Percentiles rank a stretch among this genome's conserved stretches.
phyloP scores from a whole-genome alignment of 2,888 invertebrate species.

The Dryocosmus kuriphilus region DNA sequence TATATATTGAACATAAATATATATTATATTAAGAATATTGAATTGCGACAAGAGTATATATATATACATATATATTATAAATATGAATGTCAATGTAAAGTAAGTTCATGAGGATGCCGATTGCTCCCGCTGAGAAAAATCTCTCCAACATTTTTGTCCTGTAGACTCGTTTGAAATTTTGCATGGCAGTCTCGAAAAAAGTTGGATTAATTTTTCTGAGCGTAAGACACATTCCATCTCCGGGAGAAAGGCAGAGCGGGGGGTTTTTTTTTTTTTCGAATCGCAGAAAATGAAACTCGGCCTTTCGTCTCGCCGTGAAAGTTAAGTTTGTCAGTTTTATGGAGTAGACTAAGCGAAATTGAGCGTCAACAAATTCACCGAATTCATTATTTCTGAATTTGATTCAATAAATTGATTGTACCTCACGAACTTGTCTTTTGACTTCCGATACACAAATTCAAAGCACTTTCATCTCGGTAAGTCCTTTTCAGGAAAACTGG shows the following conservation, averaged over 20 bases:
- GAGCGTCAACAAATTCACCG: background rate
- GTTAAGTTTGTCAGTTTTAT: constrained; percentile 17
- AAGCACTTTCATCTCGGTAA: constrained; percentile 25
- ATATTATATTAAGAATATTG: constrained; percentile 55
- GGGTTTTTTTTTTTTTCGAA: constrained; percentile 10
- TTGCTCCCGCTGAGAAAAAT: constrained; percentile 33
- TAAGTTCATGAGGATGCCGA: constrained; percentile 39
- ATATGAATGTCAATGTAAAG: constrained; percentile 58
- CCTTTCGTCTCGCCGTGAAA: background rate
- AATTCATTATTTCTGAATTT: constrained; percentile 35
- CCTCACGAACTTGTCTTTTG: constrained; percentile 24
- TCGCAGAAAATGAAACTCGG: constrained; percentile 13
- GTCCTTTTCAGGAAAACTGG: background rate
- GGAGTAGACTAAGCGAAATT: background rate
- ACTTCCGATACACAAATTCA: constrained; percentile 4
- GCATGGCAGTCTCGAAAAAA: background rate
- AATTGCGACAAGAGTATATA: constrained; percentile 57
- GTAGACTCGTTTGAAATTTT: background rate
- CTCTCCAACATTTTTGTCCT: background rate
- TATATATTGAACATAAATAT: constrained; percentile 44
- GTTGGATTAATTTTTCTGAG: constrained; percentile 12
- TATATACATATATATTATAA: constrained; percentile 58
- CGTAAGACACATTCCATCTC: constrained; percentile 28
- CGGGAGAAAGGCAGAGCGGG: background rate
- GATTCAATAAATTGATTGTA: constrained; percentile 11